These are phyloP conservation scores for Benitochromis conjunctus DNA, from an alignment of 2,113 vertebrate species.

Conservation along the genomic window DNA sequence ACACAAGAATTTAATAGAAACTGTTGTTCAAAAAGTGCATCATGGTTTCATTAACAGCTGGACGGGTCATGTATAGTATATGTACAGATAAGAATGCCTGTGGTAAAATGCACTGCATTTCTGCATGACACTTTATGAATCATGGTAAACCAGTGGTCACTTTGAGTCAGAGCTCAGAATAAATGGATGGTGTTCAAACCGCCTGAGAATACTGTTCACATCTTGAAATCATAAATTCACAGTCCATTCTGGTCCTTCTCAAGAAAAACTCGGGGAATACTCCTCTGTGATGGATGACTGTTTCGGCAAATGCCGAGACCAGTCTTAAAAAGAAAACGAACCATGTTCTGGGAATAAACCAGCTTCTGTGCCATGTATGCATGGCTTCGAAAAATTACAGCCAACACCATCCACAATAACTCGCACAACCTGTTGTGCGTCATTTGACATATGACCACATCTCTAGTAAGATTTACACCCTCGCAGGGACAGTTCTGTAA, in stretches of 20 bases:
- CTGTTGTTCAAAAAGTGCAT: neutral
- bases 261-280: neutral
- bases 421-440: neutral
- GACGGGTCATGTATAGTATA: neutral
- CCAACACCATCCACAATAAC: neutral
- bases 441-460: neutral
- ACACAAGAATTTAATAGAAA: neutral
- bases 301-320: slow-evolving; percentile 7
- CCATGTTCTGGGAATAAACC: neutral
- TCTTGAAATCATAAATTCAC: slow-evolving; percentile 62
- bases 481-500: neutral
- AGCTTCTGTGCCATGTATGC: neutral
- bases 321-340: neutral
- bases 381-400: neutral
- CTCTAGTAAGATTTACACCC: neutral
- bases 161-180: slow-evolving; percentile 29
- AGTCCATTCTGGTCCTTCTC: slow-evolving; percentile 18
- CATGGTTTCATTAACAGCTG: slow-evolving; percentile 34
- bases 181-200: slow-evolving; percentile 39
- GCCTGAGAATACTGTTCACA: slow-evolving; percentile 35
- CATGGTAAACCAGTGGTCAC: slow-evolving; percentile 39
- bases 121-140: slow-evolving; percentile 29
- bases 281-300: slow-evolving; percentile 43
- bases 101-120: slow-evolving; percentile 33
- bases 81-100: slow-evolving; percentile 31